Percentiles rank a stretch among this genome's conserved stretches.
These are phyloP conservation scores for Papilio aristodemus DNA, from an alignment of 1,140 invertebrate species.

Conservation along the genomic window DNA sequence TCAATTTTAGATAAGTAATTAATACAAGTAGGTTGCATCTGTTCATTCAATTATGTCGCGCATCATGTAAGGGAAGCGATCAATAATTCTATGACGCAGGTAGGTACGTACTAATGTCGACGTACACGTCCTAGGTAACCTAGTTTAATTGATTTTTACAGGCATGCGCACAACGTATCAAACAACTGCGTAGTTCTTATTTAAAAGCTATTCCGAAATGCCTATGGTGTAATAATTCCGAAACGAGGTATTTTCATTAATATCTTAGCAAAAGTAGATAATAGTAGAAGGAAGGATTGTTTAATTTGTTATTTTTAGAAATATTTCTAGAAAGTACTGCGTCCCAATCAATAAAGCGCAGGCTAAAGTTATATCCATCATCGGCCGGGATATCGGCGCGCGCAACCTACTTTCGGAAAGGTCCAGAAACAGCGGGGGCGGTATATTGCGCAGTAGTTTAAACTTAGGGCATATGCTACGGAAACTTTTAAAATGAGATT, in stretches of 20 bases:
- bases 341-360: not conserved
- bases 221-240: no score
- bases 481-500: not conserved
- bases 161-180: conserved; percentile 5
- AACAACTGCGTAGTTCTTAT: not conserved
- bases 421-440: conserved; percentile 11
- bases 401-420: conserved; percentile 13
- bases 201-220: not conserved
- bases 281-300: not conserved
- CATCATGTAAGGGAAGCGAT: not conserved
- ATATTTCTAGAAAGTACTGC: not conserved
- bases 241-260: no score
- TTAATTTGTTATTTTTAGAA: not conserved
- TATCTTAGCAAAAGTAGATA: not conserved
- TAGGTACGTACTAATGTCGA: not conserved
- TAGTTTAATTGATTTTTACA: not conserved
- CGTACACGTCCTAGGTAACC: not conserved
- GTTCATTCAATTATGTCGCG: not conserved
- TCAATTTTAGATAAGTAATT: not conserved
- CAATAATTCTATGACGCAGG: not conserved
- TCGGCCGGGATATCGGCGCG: not conserved
- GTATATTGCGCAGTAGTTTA: conserved; percentile 1
- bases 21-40: not conserved
- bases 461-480: not conserved
- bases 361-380: not conserved